phyloP scores from a whole-genome alignment of 2,797 vertebrate species.

The Clangula hyemalis region DNA sequence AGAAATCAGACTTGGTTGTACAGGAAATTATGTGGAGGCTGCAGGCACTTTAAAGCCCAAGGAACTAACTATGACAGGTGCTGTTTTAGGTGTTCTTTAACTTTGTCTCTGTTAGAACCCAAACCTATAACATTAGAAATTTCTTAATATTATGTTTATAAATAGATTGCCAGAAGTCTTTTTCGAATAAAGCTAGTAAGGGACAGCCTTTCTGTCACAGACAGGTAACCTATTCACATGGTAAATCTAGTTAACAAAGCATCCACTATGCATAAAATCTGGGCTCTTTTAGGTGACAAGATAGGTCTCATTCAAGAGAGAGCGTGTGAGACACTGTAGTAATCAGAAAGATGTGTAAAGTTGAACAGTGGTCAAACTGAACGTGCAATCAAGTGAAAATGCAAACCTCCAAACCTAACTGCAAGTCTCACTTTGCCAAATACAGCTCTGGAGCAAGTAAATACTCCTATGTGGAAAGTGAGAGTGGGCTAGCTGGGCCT shows the following conservation, averaged over 20 bases:
- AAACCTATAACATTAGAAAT: neutral
- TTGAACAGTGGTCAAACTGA: neutral
- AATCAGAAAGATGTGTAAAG: neutral
- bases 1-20: neutral
- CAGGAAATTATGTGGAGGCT: fast-evolving
- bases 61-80: neutral
- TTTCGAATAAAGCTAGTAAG: neutral
- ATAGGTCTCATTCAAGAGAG: neutral
- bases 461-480: neutral
- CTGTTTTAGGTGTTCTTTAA: neutral
- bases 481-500: neutral
- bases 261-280: neutral
- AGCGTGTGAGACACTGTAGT: fast-evolving
- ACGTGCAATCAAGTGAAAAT: neutral
- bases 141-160: neutral
- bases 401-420: neutral
- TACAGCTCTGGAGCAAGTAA: neutral
- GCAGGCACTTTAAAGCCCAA: neutral
- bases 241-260: neutral
- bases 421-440: neutral
- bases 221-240: neutral
- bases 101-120: neutral
- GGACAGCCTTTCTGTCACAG: neutral
- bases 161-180: neutral
- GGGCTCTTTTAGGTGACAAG: neutral